phyloP scores from a whole-genome alignment of 1,140 invertebrate species.

The Idris sp. region DNA sequence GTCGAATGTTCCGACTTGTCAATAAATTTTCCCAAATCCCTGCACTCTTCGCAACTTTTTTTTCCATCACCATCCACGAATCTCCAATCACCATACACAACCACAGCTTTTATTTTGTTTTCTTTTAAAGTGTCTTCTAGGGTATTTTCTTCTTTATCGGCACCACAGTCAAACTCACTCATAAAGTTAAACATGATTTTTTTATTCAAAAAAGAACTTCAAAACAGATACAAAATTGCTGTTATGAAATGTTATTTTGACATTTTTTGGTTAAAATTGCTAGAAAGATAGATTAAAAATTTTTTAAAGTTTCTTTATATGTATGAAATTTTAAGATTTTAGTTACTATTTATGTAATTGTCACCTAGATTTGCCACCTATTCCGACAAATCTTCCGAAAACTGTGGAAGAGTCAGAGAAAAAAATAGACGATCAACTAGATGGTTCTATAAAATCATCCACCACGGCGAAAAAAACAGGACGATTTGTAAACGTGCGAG shows the following conservation, averaged over 20 bases:
- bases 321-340: conserved; percentile 10
- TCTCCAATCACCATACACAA: conserved; percentile 19
- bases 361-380: conserved; percentile 1
- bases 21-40: conserved; percentile 23
- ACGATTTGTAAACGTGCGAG: conserved; percentile 53
- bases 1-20: too few species aligned
- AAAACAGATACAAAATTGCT: too few species aligned
- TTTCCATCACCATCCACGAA: background rate
- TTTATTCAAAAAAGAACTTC: too few species aligned
- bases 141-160: background rate
- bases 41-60: conserved; percentile 28
- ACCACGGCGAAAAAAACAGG: conserved; percentile 43
- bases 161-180: conserved; percentile 8
- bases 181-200: conserved; percentile 38
- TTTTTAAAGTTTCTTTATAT: too few species aligned
- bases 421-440: background rate
- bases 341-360: background rate
- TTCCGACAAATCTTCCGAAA: conserved; percentile 7
- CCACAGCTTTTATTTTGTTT: conserved; percentile 33
- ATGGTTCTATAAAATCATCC: conserved; percentile 29
- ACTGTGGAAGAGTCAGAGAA: conserved; percentile 2
- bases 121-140: conserved; percentile 26
- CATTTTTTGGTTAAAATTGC: background rate
- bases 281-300: too few species aligned
- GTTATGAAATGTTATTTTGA: conserved; percentile 23